These are phyloP conservation scores for Hypotaenidia okinawae DNA, from an alignment of 2,797 vertebrate species.

Conservation along the genomic window DNA sequence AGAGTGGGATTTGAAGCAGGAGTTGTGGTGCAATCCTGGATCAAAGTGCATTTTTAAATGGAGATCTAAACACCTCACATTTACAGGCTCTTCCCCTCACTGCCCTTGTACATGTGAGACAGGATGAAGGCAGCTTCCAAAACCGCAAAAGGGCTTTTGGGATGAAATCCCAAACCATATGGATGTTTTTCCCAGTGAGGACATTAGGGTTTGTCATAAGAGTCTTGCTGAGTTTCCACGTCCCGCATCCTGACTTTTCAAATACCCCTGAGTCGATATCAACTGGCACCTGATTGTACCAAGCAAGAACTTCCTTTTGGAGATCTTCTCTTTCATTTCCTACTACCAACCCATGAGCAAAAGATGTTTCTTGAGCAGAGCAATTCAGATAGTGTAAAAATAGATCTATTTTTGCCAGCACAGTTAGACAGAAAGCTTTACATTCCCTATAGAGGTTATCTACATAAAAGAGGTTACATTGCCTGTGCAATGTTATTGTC, in stretches of 20 bases:
- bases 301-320: background rate
- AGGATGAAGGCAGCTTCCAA: background rate
- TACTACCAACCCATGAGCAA: background rate
- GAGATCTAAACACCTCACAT: background rate
- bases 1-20: background rate
- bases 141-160: background rate
- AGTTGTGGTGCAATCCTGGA: background rate
- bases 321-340: background rate
- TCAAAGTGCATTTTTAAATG: background rate
- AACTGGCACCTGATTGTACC: fast-evolving
- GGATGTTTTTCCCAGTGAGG: background rate
- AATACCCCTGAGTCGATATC: background rate
- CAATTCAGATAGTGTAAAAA: background rate
- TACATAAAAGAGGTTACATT: background rate
- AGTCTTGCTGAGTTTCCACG: background rate
- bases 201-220: background rate
- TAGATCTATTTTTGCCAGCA: background rate
- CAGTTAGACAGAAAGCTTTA: background rate
- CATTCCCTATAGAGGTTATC: background rate
- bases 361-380: background rate
- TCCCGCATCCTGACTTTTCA: background rate
- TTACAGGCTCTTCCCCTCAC: background rate
- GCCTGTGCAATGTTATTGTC: background rate
- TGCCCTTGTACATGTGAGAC: background rate
- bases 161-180: background rate